Evolutionary conservation across 1,140 invertebrate genomes (phyloP).

Genomic region (Lineus longissimus): DNA sequence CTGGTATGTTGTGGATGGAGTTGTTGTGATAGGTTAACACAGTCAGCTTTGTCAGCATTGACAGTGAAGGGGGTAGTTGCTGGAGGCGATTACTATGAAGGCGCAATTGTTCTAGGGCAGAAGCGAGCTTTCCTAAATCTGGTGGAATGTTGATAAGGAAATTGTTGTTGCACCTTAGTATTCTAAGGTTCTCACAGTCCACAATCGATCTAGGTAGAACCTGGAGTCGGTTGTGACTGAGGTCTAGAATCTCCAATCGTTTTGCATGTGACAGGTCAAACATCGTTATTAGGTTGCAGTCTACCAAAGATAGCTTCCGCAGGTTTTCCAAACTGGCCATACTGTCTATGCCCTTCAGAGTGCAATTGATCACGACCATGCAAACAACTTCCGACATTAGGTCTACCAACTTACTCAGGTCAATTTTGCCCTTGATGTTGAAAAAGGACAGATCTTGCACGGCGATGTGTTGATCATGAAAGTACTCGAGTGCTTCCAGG

Average conservation of each 20-base stretch:
- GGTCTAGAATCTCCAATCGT: background rate
- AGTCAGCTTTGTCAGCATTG: conserved; percentile 6
- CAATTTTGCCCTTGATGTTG: background rate
- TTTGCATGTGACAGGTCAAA: background rate
- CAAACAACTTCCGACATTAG: background rate
- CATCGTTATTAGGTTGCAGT: background rate
- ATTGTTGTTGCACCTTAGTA: conserved; percentile 11
- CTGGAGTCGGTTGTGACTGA: background rate
- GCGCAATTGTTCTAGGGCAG: background rate
- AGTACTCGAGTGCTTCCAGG: too few species aligned
- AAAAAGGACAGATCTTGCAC: background rate
- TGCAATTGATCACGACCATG: background rate
- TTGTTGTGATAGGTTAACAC: conserved; percentile 12
- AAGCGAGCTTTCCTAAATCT: conserved; percentile 1
- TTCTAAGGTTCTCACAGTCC: conserved; percentile 8
- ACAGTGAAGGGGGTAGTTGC: conserved; percentile 11
- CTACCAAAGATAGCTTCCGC: background rate
- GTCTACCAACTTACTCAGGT: background rate
- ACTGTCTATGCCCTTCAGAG: background rate
- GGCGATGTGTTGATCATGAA: background rate
- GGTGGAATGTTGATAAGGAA: conserved; percentile 11
- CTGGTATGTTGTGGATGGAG: conserved; percentile 17
- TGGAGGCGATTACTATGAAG: conserved; percentile 9
- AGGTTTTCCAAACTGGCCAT: background rate
- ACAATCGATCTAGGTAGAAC: conserved; percentile 3